Percentiles rank a stretch among this genome's conserved stretches.
Conservation (phyloP, 2,113 vertebrate species). For the Datnioides undecimradiatus region DNA sequence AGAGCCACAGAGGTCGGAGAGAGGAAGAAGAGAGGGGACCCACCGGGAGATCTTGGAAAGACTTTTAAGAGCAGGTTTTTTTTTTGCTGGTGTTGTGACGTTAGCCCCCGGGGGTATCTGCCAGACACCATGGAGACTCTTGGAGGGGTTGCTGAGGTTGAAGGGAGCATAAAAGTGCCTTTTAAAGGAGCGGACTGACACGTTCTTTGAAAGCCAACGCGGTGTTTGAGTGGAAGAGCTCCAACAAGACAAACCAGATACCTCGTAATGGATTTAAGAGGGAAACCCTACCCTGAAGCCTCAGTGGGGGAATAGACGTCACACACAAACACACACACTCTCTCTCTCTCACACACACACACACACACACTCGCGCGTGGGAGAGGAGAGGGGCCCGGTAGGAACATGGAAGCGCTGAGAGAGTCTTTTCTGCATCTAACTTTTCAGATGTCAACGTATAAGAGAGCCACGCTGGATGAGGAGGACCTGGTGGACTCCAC, state of each 20-base stretch:
- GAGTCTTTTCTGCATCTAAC: slow-evolving; percentile 87
- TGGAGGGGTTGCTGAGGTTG: slow-evolving; percentile 35
- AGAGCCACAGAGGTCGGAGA: slow-evolving; percentile 41
- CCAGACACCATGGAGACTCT: slow-evolving; percentile 44
- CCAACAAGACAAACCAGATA: slow-evolving; percentile 43
- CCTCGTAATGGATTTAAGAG: slow-evolving; percentile 64
- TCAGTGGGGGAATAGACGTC: slow-evolving; percentile 42
- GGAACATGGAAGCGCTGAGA: slow-evolving; percentile 84
- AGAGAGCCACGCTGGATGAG: slow-evolving; percentile 93
- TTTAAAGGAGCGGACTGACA: slow-evolving; percentile 50
- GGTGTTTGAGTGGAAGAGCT: slow-evolving; percentile 10
- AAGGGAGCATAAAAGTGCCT: slow-evolving; percentile 31
- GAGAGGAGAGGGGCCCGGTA: slow-evolving; percentile 9
- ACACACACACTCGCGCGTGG: slow-evolving; percentile 20
- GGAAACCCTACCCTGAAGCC: slow-evolving; percentile 44
- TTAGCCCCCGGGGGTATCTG: slow-evolving; percentile 33
- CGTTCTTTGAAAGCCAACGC: not conserved
- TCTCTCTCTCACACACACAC: slow-evolving; percentile 18
- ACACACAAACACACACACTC: not conserved
- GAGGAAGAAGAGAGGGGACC: slow-evolving; percentile 26
- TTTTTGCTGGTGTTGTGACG: slow-evolving; percentile 44
- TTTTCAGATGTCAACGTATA: slow-evolving; percentile 96
- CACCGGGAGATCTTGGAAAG: slow-evolving; percentile 24
- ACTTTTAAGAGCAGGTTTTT: slow-evolving; percentile 47
- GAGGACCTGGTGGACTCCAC: slow-evolving; percentile 92